These are phyloP conservation scores for Brachionus paranguensis DNA, from an alignment of 1,140 invertebrate species.

Conservation along the genomic window DNA sequence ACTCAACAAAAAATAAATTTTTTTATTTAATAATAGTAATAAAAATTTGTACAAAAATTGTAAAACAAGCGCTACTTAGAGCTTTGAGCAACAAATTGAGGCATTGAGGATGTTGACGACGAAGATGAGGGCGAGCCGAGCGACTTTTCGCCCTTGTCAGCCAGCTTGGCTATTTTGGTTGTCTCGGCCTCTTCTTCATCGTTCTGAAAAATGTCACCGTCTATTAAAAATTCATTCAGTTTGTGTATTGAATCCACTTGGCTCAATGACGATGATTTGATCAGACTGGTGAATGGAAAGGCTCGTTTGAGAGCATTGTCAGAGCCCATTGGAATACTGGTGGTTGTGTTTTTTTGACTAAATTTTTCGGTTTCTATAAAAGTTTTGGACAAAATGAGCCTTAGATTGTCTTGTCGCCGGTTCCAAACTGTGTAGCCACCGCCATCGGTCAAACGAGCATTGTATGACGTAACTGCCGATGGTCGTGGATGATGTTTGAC, in stretches of 20 bases:
- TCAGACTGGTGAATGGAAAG: conserved; percentile 13
- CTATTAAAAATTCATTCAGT: conserved; percentile 7
- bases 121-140: neutral
- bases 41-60: neutral
- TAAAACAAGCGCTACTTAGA: neutral
- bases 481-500: conserved; percentile 34
- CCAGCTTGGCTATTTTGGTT: neutral
- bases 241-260: conserved; percentile 14
- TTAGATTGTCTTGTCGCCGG: neutral
- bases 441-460: conserved; percentile 12
- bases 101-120: neutral
- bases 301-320: neutral
- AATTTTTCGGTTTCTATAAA: conserved; percentile 8
- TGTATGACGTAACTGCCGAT: conserved; percentile 17
- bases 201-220: conserved; percentile 24
- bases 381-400: neutral
- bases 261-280: conserved; percentile 11
- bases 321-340: neutral
- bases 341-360: neutral
- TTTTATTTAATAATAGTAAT: neutral
- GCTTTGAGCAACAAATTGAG: conserved; percentile 23
- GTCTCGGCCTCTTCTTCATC: neutral
- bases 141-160: neutral
- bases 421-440: conserved; percentile 36
- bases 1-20: neutral